These are phyloP conservation scores for Ruditapes philippinarum DNA, from an alignment of 1,140 invertebrate genomes.

Conservation along the genomic window DNA sequence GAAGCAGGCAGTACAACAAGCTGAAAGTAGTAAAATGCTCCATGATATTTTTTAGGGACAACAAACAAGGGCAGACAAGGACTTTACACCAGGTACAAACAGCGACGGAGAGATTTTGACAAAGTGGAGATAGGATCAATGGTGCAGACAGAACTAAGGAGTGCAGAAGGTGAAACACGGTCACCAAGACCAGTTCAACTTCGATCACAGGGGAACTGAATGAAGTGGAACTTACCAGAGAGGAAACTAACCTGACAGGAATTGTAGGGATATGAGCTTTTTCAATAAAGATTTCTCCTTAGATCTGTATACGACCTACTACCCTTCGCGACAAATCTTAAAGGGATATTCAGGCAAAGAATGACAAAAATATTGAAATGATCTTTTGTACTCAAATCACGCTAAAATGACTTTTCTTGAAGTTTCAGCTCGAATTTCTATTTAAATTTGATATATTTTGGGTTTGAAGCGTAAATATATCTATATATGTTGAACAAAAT, in stretches of 20 bases:
- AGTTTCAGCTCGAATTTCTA: too few relatives aligned
- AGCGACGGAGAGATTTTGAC: background rate
- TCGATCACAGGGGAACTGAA: conserved; percentile 10
- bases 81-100: background rate
- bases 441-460: too few relatives aligned
- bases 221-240: conserved; percentile 34
- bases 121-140: background rate
- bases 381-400: too few relatives aligned
- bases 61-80: background rate
- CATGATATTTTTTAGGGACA: conserved; percentile 5
- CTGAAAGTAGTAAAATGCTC: background rate
- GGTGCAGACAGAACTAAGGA: too few relatives aligned
- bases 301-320: conserved; percentile 35
- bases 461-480: too few relatives aligned
- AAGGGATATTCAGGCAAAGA: too few relatives aligned
- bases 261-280: conserved; percentile 52
- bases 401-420: too few relatives aligned
- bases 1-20: conserved; percentile 5
- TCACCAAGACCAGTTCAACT: conserved; percentile 20
- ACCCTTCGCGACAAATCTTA: conserved; percentile 43
- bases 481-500: too few relatives aligned
- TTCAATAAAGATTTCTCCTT: conserved; percentile 51
- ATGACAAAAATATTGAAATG: too few relatives aligned
- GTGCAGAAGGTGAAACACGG: too few relatives aligned
- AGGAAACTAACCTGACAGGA: conserved; percentile 54